A percentile compares a stretch with the other conserved stretches of the same genome.
phyloP scores from a whole-genome alignment of 1,140 invertebrate genomes.

The Drosophila pachea region DNA sequence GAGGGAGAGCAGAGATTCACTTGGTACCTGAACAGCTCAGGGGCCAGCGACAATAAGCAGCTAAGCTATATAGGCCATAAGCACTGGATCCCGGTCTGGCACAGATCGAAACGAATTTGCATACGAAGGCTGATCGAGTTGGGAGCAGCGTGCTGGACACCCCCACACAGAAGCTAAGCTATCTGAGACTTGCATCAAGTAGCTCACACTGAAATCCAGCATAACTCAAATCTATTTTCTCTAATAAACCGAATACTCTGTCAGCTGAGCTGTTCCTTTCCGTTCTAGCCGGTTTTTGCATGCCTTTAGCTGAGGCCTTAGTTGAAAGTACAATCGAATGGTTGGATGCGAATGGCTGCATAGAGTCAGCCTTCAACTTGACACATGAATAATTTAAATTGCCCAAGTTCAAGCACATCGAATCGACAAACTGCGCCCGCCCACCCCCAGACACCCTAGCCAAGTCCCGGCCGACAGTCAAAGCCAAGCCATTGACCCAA shows the following conservation, averaged over 20 bases:
- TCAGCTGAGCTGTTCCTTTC: slow-evolving; percentile 41
- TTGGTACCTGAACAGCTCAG: slow-evolving; percentile 9
- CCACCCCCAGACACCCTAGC: background rate
- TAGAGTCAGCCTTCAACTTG: slow-evolving; percentile 66
- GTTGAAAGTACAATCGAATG: slow-evolving; percentile 48
- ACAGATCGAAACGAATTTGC: slow-evolving; percentile 43
- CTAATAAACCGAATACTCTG: slow-evolving; percentile 30
- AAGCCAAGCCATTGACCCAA: slow-evolving; percentile 58
- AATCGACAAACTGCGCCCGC: slow-evolving; percentile 53
- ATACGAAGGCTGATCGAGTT: slow-evolving; percentile 27
- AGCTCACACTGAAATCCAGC: slow-evolving; percentile 16
- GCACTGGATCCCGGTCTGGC: slow-evolving; percentile 2
- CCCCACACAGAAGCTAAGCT: slow-evolving; percentile 38
- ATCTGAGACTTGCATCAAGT: slow-evolving; percentile 15
- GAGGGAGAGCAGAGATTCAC: slow-evolving; percentile 16
- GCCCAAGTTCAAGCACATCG: slow-evolving; percentile 49
- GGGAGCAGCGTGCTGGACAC: slow-evolving; percentile 58
- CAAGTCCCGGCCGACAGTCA: background rate
- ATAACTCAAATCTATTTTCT: slow-evolving; percentile 28
- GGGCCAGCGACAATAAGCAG: slow-evolving; percentile 40
- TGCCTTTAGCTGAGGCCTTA: slow-evolving; percentile 35
- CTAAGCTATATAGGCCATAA: slow-evolving; percentile 28
- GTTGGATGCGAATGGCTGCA: slow-evolving; percentile 60
- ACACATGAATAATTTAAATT: slow-evolving; percentile 69
- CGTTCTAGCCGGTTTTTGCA: slow-evolving; percentile 52